Conservation (phyloP, 2,888 invertebrate genomes). For the Onchidella celtica region DNA sequence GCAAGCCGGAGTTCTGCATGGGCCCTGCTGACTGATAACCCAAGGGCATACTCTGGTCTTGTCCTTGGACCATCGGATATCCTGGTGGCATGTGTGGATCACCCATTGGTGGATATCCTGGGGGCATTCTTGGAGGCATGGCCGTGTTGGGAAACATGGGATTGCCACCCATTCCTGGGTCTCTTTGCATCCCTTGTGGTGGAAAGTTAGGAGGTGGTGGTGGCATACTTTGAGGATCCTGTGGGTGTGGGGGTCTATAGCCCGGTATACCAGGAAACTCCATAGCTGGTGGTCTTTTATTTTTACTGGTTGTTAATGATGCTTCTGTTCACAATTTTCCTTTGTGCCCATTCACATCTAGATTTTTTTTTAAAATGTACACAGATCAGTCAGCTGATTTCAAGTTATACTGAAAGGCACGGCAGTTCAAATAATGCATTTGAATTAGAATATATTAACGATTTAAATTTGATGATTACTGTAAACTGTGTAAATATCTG, state of each 20-base stretch:
- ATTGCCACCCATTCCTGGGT: slow-evolving; percentile 14
- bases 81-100: slow-evolving; percentile 45
- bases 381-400: too few relatives aligned
- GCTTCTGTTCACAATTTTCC: neutral
- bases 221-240: slow-evolving; percentile 48
- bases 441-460: too few relatives aligned
- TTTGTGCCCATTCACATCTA: slow-evolving; percentile 22
- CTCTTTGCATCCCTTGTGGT: slow-evolving; percentile 37
- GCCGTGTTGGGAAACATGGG: slow-evolving; percentile 39
- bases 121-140: slow-evolving; percentile 45
- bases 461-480: too few relatives aligned
- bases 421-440: too few relatives aligned
- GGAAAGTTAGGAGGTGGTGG: slow-evolving; percentile 46
- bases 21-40: slow-evolving; percentile 38
- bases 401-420: too few relatives aligned
- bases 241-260: slow-evolving; percentile 38
- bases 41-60: slow-evolving; percentile 41
- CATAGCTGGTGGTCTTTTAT: slow-evolving; percentile 28
- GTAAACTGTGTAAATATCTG: too few relatives aligned
- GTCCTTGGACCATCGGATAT: slow-evolving; percentile 35
- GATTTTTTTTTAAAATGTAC: too few relatives aligned
- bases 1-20: slow-evolving; percentile 37
- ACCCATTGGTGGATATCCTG: slow-evolving; percentile 47
- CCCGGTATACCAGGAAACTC: slow-evolving; percentile 49
- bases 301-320: neutral